Conservation (phyloP, 2,797 vertebrate species). For the Neosilurus mollespiculum region DNA sequence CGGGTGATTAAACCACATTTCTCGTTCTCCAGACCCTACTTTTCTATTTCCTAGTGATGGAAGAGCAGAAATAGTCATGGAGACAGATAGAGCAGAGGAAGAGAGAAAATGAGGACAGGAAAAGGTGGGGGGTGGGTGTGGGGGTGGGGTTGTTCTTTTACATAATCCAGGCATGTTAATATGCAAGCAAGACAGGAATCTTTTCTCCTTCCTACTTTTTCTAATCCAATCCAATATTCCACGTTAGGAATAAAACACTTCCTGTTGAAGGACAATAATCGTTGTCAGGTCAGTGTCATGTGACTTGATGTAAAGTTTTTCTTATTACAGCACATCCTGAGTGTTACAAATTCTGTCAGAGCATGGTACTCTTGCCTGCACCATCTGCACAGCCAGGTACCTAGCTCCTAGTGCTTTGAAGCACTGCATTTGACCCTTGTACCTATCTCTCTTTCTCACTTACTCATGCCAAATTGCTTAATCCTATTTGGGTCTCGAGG, state of each 20-base stretch:
- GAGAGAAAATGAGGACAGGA: conserved; percentile 15
- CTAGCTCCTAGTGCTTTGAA: not conserved
- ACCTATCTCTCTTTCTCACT: not conserved
- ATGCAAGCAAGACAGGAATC: conserved; percentile 16
- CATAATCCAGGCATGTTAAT: conserved; percentile 16
- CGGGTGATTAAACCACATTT: conserved; percentile 26
- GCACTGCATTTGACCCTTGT: not conserved
- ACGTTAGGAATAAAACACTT: not conserved
- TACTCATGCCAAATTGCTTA: too few relatives aligned
- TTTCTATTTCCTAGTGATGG: conserved; percentile 26
- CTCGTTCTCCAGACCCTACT: conserved; percentile 28
- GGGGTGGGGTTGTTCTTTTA: not conserved
- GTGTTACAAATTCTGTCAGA: not conserved
- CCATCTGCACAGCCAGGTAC: not conserved
- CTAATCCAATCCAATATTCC: not conserved
- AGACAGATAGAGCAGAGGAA: not conserved
- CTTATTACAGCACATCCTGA: not conserved
- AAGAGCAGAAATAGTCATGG: conserved; percentile 11
- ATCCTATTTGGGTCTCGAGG: too few relatives aligned
- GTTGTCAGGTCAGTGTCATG: not conserved
- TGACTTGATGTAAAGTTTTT: not conserved
- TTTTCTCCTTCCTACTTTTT: not conserved
- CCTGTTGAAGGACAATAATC: not conserved
- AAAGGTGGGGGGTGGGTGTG: conserved; percentile 3
- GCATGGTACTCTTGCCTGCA: not conserved